Conservation (phyloP, 2,888 invertebrate genomes). For the Biston betularia region DNA sequence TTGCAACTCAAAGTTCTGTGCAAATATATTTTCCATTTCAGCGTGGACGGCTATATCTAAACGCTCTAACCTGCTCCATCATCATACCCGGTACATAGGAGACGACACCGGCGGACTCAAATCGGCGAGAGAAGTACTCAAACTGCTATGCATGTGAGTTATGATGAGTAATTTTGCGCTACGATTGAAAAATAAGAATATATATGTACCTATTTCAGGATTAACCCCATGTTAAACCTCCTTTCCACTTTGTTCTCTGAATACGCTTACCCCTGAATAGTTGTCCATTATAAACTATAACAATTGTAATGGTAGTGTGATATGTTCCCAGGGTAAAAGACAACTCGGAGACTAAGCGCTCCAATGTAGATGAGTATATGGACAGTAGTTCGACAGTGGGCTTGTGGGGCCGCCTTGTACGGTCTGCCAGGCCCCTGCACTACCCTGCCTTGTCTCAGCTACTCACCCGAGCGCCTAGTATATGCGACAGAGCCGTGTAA, state of each 20-base stretch:
- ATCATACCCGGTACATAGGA: slow-evolving; percentile 89
- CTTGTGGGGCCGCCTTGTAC: slow-evolving; percentile 83
- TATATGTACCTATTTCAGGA: too few relatives aligned
- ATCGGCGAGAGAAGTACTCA: slow-evolving; percentile 89
- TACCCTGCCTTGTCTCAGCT: slow-evolving; percentile 89
- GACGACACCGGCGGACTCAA: slow-evolving; percentile 90
- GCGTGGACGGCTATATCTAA: slow-evolving; percentile 81
- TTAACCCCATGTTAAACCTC: too few relatives aligned
- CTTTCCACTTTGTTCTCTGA: too few relatives aligned
- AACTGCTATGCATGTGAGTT: slow-evolving; percentile 88
- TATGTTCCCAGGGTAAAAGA: slow-evolving; percentile 72
- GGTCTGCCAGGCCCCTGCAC: slow-evolving; percentile 89
- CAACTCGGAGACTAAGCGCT: slow-evolving; percentile 55
- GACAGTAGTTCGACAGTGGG: slow-evolving; percentile 80
- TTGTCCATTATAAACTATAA: too few relatives aligned
- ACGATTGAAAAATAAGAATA: too few relatives aligned
- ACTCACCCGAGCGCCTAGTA: slow-evolving; percentile 86
- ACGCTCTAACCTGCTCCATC: slow-evolving; percentile 89
- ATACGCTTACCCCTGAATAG: too few relatives aligned
- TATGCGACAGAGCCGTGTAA: slow-evolving; percentile 91
- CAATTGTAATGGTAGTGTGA: too few relatives aligned
- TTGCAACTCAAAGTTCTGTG: too few relatives aligned
- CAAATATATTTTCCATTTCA: slow-evolving; percentile 47
- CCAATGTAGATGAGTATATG: slow-evolving; percentile 73
- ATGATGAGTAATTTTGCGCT: neutral